Conservation (phyloP, 1,140 invertebrate genomes). For the Lasaia peninsularis region DNA sequence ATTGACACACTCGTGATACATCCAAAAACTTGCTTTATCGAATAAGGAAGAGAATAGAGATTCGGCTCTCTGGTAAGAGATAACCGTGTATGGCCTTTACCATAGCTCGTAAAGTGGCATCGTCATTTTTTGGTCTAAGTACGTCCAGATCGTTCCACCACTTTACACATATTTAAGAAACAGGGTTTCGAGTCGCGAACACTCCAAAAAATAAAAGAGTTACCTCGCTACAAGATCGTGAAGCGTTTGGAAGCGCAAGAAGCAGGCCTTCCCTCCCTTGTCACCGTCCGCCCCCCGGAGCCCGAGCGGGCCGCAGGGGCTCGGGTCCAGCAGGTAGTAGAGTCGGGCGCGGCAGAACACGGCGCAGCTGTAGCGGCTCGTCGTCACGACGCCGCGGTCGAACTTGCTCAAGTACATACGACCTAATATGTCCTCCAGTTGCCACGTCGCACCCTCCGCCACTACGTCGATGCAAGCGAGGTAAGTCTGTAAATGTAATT, state of each 20-base stretch:
- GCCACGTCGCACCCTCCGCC: slow-evolving; percentile 58
- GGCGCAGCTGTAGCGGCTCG: slow-evolving; percentile 72
- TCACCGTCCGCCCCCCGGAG: slow-evolving; percentile 64
- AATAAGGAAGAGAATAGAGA: no score
- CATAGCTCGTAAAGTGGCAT: no score
- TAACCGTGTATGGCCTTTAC: no score
- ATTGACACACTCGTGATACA: no score
- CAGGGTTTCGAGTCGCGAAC: no score
- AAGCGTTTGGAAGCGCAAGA: slow-evolving; percentile 64
- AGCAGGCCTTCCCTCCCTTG: slow-evolving; percentile 64
- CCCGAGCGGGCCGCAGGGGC: slow-evolving; percentile 71
- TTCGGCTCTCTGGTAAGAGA: no score
- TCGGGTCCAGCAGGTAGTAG: slow-evolving; percentile 75
- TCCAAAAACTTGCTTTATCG: no score
- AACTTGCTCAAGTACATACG: slow-evolving; percentile 58
- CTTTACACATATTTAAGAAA: no score
- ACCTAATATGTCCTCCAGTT: slow-evolving; percentile 49
- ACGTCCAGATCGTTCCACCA: no score
- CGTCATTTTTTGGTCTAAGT: no score
- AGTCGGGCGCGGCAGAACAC: slow-evolving; percentile 70
- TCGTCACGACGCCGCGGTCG: slow-evolving; percentile 73
- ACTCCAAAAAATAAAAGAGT: no score
- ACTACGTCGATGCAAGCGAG: slow-evolving; percentile 57
- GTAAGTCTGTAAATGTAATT: slow-evolving; percentile 59
- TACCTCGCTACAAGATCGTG: slow-evolving; percentile 64